Percentiles rank a stretch among this genome's conserved stretches.
These are phyloP conservation scores for Ivindomyrus marchei DNA, from an alignment of 2,113 vertebrate genomes.

Conservation along the genomic window DNA sequence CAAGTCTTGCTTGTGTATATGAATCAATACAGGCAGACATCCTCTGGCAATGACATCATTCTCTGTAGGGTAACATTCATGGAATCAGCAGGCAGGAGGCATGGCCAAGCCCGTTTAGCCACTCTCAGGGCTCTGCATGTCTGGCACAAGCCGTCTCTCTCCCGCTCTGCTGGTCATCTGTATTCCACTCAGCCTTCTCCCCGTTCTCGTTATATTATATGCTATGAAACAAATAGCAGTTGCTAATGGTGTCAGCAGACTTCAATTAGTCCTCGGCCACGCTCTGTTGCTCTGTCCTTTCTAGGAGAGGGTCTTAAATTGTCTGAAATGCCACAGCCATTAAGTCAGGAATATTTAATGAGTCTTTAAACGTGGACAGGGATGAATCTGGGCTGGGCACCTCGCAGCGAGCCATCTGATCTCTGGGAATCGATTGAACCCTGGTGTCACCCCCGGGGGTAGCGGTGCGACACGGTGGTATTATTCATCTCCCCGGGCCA, in stretches of 20 bases:
- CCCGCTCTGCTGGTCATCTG: slow-evolving; percentile 4
- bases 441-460: not conserved
- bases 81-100: not conserved
- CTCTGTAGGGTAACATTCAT: not conserved
- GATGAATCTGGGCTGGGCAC: not conserved
- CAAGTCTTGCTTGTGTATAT: not conserved
- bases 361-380: slow-evolving; percentile 8
- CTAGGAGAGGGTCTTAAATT: slow-evolving; percentile 17
- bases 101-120: not conserved
- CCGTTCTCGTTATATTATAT: slow-evolving; percentile 17
- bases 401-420: not conserved
- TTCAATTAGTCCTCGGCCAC: slow-evolving; percentile 22
- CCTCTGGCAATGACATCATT: not conserved
- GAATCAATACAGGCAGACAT: not conserved
- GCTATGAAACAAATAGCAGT: slow-evolving; percentile 24
- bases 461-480: not conserved
- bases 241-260: slow-evolving; percentile 27
- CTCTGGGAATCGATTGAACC: not conserved
- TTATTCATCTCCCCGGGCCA: not conserved
- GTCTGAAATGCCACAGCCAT: slow-evolving; percentile 27
- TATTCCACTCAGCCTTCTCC: slow-evolving; percentile 1
- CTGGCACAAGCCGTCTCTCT: not conserved
- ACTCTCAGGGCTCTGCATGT: not conserved
- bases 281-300: slow-evolving; percentile 19
- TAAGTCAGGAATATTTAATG: slow-evolving; percentile 24